A percentile compares a stretch with the other conserved stretches of the same genome.
Conservation (phyloP, 2,797 vertebrate genomes). For the Dryobates pubescens region DNA sequence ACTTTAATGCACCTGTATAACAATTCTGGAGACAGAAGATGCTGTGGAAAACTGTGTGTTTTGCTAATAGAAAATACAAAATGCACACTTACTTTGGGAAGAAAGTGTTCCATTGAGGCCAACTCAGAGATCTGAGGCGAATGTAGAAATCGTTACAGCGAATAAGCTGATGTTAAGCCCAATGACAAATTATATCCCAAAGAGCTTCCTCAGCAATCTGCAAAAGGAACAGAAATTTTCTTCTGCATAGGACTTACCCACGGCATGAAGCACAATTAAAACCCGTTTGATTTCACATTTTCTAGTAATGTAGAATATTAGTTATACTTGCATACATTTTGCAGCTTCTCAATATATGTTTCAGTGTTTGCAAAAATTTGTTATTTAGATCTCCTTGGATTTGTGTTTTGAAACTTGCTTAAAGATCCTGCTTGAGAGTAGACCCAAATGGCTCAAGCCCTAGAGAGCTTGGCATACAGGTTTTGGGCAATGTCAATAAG, state of each 20-base stretch:
- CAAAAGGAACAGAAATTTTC: not conserved
- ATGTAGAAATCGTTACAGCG: not conserved
- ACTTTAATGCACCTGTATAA: not conserved
- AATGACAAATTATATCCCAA: not conserved
- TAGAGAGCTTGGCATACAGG: not conserved
- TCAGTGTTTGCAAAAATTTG: not conserved
- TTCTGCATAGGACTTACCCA: not conserved
- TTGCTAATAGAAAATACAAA: not conserved
- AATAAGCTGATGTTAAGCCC: not conserved
- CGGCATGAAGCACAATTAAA: not conserved
- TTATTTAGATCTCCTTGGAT: not conserved
- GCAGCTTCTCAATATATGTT: not conserved
- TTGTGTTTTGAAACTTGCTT: not conserved
- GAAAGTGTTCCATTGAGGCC: not conserved
- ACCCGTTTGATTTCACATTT: not conserved
- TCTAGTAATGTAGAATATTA: not conserved
- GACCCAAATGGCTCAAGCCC: not conserved
- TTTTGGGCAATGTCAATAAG: not conserved
- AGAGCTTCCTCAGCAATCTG: not conserved
- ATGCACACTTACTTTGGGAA: not conserved
- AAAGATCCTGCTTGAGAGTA: not conserved
- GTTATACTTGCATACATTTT: not conserved
- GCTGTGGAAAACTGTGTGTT: not conserved
- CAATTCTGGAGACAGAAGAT: not conserved
- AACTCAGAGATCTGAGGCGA: not conserved